Evolutionary conservation across 2,113 vertebrate genomes (phyloP).

Genomic region (Pseudonaja textilis): DNA sequence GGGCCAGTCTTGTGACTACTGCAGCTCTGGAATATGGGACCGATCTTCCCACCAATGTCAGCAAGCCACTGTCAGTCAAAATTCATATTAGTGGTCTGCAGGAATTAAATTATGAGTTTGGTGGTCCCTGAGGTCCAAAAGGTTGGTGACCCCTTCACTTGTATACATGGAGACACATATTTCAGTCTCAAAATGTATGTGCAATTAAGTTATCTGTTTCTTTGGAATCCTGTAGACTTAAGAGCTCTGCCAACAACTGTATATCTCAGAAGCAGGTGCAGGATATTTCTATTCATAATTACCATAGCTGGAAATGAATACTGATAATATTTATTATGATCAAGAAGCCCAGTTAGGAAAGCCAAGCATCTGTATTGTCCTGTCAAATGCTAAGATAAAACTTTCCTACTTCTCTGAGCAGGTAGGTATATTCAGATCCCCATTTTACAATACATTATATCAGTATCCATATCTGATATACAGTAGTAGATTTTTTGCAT

Average conservation of each 20-base stretch:
- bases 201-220: slow-evolving; percentile 56
- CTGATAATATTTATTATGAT: neutral
- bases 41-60: no score
- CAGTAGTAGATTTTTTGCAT: neutral
- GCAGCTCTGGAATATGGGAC: no score
- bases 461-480: neutral
- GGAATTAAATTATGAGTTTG: no score
- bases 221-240: slow-evolving; percentile 50
- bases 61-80: no score
- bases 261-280: slow-evolving; percentile 1
- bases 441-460: neutral
- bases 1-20: no score
- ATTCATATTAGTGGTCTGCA: no score
- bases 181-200: slow-evolving; percentile 54
- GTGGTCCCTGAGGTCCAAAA: no score
- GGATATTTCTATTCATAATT: slow-evolving; percentile 33
- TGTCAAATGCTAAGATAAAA: neutral
- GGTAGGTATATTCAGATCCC: neutral
- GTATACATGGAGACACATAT: neutral
- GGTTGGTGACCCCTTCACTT: neutral
- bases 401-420: neutral
- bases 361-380: neutral
- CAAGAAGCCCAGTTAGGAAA: neutral
- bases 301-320: neutral
- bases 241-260: slow-evolving; percentile 28